Percentiles rank a stretch among this genome's conserved stretches.
phyloP scores from a whole-genome alignment of 2,797 vertebrate genomes.

The Buphagus erythrorhynchus region DNA sequence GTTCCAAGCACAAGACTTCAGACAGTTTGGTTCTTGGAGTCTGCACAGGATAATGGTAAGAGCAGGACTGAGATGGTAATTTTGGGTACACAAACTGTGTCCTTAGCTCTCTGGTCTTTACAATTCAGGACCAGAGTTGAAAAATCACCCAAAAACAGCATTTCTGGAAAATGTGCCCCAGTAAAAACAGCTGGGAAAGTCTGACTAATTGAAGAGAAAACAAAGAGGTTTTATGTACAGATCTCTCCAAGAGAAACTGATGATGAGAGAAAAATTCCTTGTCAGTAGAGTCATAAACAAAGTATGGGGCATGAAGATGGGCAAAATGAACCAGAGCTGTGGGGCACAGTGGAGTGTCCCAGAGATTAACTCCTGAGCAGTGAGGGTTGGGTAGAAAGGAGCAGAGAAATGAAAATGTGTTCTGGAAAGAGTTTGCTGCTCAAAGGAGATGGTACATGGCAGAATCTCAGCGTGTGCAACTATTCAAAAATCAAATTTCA shows the following conservation, averaged over 20 bases:
- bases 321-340: neutral
- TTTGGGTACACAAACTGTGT: neutral
- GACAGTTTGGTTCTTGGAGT: neutral
- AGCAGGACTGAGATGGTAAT: neutral
- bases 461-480: neutral
- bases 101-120: neutral
- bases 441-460: accelerated
- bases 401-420: neutral
- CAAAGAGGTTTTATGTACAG: neutral
- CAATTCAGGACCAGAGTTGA: neutral
- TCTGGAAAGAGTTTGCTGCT: neutral
- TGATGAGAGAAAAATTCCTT: neutral
- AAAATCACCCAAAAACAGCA: neutral
- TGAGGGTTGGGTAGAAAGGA: neutral
- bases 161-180: neutral
- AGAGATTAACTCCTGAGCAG: neutral
- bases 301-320: neutral
- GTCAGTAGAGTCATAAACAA: neutral
- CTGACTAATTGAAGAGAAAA: neutral
- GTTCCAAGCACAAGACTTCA: neutral
- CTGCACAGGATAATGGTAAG: neutral
- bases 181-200: neutral
- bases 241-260: neutral
- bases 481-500: neutral
- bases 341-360: neutral